Evolutionary conservation across 2,888 invertebrate genomes (phyloP), one percentile per base, ranked within the genome.

Genomic region (Tridacna gigas): DNA sequence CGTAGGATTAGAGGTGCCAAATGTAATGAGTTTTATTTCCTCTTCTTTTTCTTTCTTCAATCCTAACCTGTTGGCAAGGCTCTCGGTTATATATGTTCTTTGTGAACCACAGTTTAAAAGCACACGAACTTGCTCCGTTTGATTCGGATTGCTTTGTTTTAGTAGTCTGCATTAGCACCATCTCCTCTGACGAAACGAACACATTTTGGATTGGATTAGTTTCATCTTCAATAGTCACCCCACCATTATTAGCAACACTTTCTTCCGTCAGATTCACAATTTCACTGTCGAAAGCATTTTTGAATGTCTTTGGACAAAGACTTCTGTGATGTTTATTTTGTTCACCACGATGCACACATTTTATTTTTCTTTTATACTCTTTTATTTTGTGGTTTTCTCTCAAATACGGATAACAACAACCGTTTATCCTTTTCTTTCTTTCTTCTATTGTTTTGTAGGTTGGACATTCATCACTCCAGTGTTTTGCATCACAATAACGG

Each of bases 81-180:
- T n/a, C 63, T 81, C 71, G 45, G 86, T 73, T 18, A 83, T 75
- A 26, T 83, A 86, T 22, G 79, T 83, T 47, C 81, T 69, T 22
- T 86, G 83, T 15, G 81, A 80, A 22, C 86, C 86, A 12, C 79
- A 86, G 66, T 86, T 83, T n/a, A 86, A 45, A 7, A 78, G 56
- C 1, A 86, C 12, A 47, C 83, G 26, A 5, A 74, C 67, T 12
- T 71, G 20, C 47, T 75, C 48, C n/a, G 7, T 60, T 45, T 69
- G 47, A 4, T 60, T 22, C 20, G 37, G 22, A 25, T 69, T 22
- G 0, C n/a, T 45, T 9, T 26, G 20, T 51, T 22, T 75, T 9
- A 71, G 37, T 18, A 60, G 7, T n/a, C 71, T 83, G 79, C 75
- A 79, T 79, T 4, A 83, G 25, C 18, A 77, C 65, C n/a, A 45